Conservation (phyloP, 2,888 invertebrate species). For the Halictus quadricinctus region DNA sequence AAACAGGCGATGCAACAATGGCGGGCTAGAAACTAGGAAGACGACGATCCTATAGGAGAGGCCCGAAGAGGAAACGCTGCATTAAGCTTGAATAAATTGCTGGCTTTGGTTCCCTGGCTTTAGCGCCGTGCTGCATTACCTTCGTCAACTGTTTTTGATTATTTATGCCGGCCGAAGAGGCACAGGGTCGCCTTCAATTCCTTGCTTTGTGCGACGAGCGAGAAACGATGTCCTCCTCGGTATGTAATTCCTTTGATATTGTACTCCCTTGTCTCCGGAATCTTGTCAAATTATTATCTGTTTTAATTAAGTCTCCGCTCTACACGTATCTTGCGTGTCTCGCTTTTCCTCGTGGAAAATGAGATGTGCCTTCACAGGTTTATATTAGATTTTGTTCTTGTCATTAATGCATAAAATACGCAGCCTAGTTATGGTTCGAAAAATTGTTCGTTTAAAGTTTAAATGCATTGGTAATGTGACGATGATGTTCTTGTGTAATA, state of each 20-base stretch:
- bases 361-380: too few species aligned
- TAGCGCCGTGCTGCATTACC: conserved; percentile 32
- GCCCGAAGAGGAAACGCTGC: conserved; percentile 7
- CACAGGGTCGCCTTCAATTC: neutral
- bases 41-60: conserved; percentile 5
- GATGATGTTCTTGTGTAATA: too few species aligned
- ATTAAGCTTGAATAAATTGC: conserved; percentile 49
- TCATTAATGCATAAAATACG: too few species aligned
- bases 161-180: conserved; percentile 32
- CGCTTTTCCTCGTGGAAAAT: too few species aligned
- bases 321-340: neutral
- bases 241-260: neutral
- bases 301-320: neutral
- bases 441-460: too few species aligned
- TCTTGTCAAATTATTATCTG: neutral
- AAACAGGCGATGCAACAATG: conserved; percentile 19
- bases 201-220: neutral
- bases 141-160: conserved; percentile 52
- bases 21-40: conserved; percentile 8
- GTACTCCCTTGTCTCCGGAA: neutral
- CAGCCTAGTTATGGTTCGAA: too few species aligned
- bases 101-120: neutral
- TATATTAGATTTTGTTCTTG: too few species aligned
- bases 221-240: neutral
- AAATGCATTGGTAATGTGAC: too few species aligned